Base-by-base conservation (phyloP, 2,888 invertebrate species). In the Sarcophaga rosellei region DNA sequence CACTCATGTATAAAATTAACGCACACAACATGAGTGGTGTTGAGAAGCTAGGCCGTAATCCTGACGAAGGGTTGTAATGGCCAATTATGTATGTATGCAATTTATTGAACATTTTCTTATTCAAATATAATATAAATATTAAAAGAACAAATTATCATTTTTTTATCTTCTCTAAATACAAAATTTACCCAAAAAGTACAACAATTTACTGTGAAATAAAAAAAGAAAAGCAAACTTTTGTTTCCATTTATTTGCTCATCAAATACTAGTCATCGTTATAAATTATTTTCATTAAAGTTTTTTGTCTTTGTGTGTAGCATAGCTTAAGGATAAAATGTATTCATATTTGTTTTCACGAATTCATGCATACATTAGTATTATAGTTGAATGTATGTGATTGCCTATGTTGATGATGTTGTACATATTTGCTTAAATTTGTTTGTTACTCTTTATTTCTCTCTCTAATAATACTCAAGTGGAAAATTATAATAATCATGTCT, bases 401-500 rank as follows among this genome's bases (percentile, higher is more conserved):
- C n/a, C 17, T 63, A 8, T 59, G 6, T 23, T 59, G n/a, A 63
- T 62, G 47, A 59, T 66, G 61, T 25, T 80, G 79, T 65, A n/a
- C n/a, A n/a, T n/a, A 25, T 61, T 73, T 80, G 59, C 4, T 20
- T 68, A 73, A 79, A 35, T 44, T 65, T 10, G 25, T 65, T 35
- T 65, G n/a, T 10, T 10, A 21, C 20, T 45, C 12, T 68, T 21
- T 68, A 21, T 68, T 47, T 68, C 8, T 68, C 68, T 68, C 47
- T 21, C 57, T n/a, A 35, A 35, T 35, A 61, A 80, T 73, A 61
- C 66, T 80, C 80, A 80, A 73, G 80, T 73, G 73, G 73, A 80
- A 80, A 80, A 80, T 80, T 80, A 80, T 47, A 53, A 59, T 66
- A 80, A 73, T 80, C 73, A 80, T 73, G 73, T 73, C 47, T 80